phyloP scores from a whole-genome alignment of 2,797 vertebrate genomes.

The Aplochiton taeniatus region DNA sequence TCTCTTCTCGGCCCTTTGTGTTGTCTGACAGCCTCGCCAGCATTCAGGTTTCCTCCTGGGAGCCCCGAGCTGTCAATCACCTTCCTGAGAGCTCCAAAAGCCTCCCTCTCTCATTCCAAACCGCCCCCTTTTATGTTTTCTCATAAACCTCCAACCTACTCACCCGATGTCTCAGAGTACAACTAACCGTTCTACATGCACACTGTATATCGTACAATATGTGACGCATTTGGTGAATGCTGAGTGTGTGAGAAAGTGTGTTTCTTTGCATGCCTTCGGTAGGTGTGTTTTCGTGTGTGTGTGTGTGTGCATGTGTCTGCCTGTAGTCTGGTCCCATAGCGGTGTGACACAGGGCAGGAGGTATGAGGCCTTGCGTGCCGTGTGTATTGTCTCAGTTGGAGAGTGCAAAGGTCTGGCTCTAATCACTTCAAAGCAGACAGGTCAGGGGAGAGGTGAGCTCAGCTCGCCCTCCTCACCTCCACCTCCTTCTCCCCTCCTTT shows the following conservation, averaged over 20 bases:
- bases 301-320: slow-evolving; percentile 20
- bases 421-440: slow-evolving; percentile 75
- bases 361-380: slow-evolving; percentile 66
- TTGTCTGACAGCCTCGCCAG: slow-evolving; percentile 59
- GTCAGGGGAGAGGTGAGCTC: slow-evolving; percentile 67
- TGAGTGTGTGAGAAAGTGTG: slow-evolving; percentile 3
- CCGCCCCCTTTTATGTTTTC: slow-evolving; percentile 24
- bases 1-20: slow-evolving; percentile 50
- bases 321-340: background rate
- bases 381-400: slow-evolving; percentile 59
- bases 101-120: slow-evolving; percentile 29
- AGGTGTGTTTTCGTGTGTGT: slow-evolving; percentile 26
- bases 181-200: slow-evolving; percentile 46
- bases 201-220: slow-evolving; percentile 24
- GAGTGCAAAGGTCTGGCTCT: slow-evolving; percentile 40
- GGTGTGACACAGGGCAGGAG: slow-evolving; percentile 59
- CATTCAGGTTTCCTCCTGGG: slow-evolving; percentile 58
- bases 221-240: background rate
- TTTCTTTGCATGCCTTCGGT: slow-evolving; percentile 16
- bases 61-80: slow-evolving; percentile 59
- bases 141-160: slow-evolving; percentile 18
- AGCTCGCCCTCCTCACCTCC: slow-evolving; percentile 53
- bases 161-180: background rate
- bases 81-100: slow-evolving; percentile 40
- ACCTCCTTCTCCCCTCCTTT: slow-evolving; percentile 50